Base-by-base conservation (phyloP, 2,113 vertebrate genomes). In the Galeopterus variegatus region DNA sequence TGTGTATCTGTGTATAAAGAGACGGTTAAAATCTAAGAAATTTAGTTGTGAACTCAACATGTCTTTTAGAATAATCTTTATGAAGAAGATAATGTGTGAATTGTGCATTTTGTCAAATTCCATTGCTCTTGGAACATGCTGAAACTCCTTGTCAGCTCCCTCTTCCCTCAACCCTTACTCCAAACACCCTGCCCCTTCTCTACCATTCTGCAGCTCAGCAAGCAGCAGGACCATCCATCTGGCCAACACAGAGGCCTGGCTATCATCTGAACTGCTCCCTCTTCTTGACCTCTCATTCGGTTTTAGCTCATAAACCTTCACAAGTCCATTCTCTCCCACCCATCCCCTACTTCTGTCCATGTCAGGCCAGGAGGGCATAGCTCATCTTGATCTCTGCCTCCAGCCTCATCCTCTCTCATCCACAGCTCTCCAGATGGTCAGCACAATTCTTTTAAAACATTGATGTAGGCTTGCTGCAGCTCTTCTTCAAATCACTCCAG, bases 311-410 rank as follows among this genome's bases (percentile, higher is more conserved):
- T 8, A 67, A 77, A 41, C 28, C 48, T 75, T 23, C 0, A 0
- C n/a, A 28, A 33, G 88, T 80, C 19, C 23, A 11, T 58, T 52
- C 52, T 54, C 70, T 23, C 80, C 48, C 21, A 0, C 3, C 67
- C 12, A 3, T 2, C 24, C 41, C 36, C 41, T 18, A n/a, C 31
- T 17, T 76, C 73, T 48, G 18, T 24, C 67, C 23, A n/a, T 36
- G 13, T n/a, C 41, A 15, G 56, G 72, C 50, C 6, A 0, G 2
- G 41, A 0, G 2, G 41, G 69, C 15, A 28, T 5, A 36, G 73
- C n/a, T 45, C 76, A 41, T 54, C 41, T 3, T 18, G 14, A 45
- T 45, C 14, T 50, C 64, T 33, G 70, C 36, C 72, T 90, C 17
- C 13, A 70, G 82, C 64, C 41, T 48, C 33, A 3, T 1, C 14